Base-by-base conservation (phyloP, 2,888 invertebrate species). In the Aethes cnicana region DNA sequence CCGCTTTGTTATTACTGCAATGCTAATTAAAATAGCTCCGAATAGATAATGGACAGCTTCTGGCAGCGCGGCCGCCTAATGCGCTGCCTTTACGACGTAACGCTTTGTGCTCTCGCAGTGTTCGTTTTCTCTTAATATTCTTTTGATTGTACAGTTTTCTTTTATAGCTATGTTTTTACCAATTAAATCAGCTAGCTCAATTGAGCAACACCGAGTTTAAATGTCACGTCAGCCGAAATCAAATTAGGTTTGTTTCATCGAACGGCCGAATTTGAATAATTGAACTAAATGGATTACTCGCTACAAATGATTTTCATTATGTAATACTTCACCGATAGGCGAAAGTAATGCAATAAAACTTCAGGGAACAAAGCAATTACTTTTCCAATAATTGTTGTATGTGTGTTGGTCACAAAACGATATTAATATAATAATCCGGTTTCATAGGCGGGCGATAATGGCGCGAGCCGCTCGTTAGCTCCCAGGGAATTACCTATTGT, bases 1-100 rank as follows among this genome's bases (percentile, higher is more conserved):
- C 63, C 76, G 73, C 78, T 81, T 79, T 82, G 80, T 84, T 84
- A 83, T 84, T 80, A 79, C 80, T 82, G 78, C 76, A 77, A 81
- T 81, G 84, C 84, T 85, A 88, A 87, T 87, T 87, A 87, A 87
- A 86, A 88, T 84, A 85, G 81, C 83, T 83, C 72, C 76, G 83
- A 84, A 85, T 86, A 88, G 86, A 86, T 86, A 81, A 85, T 81
- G 77, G 79, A 73, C 81, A 82, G 81, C 82, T 86, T 81, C 84
- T 84, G 84, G 82, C 83, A 72, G 75, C 71, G 76, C 71, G 76
- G 66, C 74, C 72, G 80, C 81, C 84, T 87, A 87, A 86, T 86
- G 85, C 80, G 74, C 77, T 79, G 78, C 75, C 81, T 86, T 87
- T 87, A 87, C 80, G 87, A 83, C 84, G 84, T 83, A 81, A 85